These are phyloP conservation scores for Tholera decimalis DNA, from an alignment of 2,888 invertebrate genomes.

Conservation along the genomic window DNA sequence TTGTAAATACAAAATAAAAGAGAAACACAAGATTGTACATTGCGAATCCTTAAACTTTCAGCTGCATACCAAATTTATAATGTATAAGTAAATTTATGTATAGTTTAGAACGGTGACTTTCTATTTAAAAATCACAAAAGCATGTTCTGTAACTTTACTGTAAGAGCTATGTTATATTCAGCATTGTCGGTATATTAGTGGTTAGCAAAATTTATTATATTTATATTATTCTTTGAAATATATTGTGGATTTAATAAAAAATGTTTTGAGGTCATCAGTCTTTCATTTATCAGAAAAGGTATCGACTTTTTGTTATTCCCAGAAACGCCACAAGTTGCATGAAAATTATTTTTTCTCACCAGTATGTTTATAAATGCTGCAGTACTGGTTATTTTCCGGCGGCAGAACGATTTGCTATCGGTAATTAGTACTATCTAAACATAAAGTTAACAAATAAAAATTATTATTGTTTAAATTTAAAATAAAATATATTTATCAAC, in stretches of 20 bases:
- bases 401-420: too few relatives aligned
- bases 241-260: slow-evolving; percentile 91
- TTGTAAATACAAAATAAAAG: slow-evolving; percentile 33
- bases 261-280: slow-evolving; percentile 81
- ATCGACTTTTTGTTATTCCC: too few relatives aligned
- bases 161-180: slow-evolving; percentile 77
- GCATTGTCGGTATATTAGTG: slow-evolving; percentile 82
- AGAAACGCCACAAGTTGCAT: too few relatives aligned
- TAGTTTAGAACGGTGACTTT: slow-evolving; percentile 61
- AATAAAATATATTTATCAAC: too few relatives aligned
- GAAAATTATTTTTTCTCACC: too few relatives aligned
- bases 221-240: slow-evolving; percentile 91
- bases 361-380: too few relatives aligned
- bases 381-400: too few relatives aligned
- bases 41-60: slow-evolving; percentile 51
- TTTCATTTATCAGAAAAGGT: slow-evolving; percentile 78
- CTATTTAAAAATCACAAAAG: slow-evolving; percentile 75
- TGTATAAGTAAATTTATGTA: slow-evolving; percentile 53
- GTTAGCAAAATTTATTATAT: slow-evolving; percentile 88
- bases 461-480: too few relatives aligned
- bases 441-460: too few relatives aligned
- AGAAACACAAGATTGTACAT: slow-evolving; percentile 58
- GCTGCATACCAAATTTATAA: slow-evolving; percentile 56
- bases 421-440: too few relatives aligned
- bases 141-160: slow-evolving; percentile 66